Evolutionary conservation across 64 coral and sea anemone genomes (phyloP).

Genomic region (Dendronephthya gigantea): DNA sequence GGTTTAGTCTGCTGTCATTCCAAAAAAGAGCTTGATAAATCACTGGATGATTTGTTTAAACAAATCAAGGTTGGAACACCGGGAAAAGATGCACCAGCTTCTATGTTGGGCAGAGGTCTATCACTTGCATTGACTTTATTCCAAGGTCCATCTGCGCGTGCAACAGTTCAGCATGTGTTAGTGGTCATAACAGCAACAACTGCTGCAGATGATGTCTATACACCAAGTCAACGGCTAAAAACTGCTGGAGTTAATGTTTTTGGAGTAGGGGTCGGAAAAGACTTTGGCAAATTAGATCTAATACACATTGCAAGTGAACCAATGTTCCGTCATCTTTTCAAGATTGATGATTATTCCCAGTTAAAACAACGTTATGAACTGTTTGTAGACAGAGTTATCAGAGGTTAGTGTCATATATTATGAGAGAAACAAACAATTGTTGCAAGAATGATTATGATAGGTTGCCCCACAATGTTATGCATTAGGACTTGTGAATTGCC

Average conservation of each 20-base stretch:
- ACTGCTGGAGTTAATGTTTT: background rate
- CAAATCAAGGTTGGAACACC: background rate
- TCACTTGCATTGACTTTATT: background rate
- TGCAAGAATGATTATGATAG: no score
- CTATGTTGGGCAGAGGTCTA: background rate
- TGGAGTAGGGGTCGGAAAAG: background rate
- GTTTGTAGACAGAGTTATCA: background rate
- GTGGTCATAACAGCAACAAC: background rate
- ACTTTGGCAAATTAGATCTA: background rate
- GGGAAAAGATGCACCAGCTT: background rate
- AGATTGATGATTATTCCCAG: background rate
- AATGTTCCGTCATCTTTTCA: background rate
- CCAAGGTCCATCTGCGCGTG: background rate
- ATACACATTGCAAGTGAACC: background rate
- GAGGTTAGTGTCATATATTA: background rate
- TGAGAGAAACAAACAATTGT: background rate
- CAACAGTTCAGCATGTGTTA: background rate
- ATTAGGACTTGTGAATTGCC: no score
- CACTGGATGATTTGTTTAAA: background rate
- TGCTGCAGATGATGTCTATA: background rate
- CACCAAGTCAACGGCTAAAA: background rate
- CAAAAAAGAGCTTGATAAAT: background rate
- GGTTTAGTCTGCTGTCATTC: background rate
- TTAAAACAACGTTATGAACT: constrained; percentile 5
- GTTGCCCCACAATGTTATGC: no score